phyloP scores from a whole-genome alignment of 1,140 invertebrate genomes.

The Neotoxoptera formosana region DNA sequence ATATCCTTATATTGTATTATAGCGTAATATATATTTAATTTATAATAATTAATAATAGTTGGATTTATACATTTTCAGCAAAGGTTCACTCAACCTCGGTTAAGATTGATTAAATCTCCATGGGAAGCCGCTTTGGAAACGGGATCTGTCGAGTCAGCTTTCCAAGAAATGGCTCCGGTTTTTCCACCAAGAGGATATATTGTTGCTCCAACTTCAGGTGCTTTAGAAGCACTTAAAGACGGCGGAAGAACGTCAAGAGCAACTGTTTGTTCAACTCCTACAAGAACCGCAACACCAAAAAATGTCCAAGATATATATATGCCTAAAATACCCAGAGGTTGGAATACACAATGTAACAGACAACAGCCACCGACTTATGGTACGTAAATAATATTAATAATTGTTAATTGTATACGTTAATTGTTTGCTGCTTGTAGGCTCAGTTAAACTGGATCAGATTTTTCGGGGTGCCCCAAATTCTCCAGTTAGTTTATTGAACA shows the following conservation, averaged over 20 bases:
- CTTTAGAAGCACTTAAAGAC: conserved; percentile 53
- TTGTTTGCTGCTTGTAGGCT: conserved; percentile 59
- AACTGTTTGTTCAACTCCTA: conserved; percentile 40
- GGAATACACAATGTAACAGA: conserved; percentile 64
- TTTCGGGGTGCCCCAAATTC: conserved; percentile 61
- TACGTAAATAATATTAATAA: conserved; percentile 16
- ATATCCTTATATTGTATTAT: background rate
- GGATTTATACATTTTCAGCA: conserved; percentile 64
- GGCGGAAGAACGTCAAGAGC: conserved; percentile 26
- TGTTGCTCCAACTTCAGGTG: conserved; percentile 57
- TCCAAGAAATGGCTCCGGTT: conserved; percentile 66
- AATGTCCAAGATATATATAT: conserved; percentile 63
- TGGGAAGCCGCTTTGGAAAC: conserved; percentile 79
- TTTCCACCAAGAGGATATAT: conserved; percentile 59
- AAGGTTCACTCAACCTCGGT: conserved; percentile 68
- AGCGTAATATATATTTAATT: background rate
- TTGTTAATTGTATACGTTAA: background rate
- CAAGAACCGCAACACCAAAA: conserved; percentile 27
- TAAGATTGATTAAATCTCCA: conserved; percentile 73
- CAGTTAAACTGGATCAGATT: conserved; percentile 61
- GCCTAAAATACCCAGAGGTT: conserved; percentile 67
- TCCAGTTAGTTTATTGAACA: conserved; percentile 60
- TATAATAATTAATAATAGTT: background rate
- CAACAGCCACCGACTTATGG: conserved; percentile 58
- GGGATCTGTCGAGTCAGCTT: conserved; percentile 74